phyloP scores from a whole-genome alignment of 1,140 invertebrate genomes.

The Campoletis sonorensis region DNA sequence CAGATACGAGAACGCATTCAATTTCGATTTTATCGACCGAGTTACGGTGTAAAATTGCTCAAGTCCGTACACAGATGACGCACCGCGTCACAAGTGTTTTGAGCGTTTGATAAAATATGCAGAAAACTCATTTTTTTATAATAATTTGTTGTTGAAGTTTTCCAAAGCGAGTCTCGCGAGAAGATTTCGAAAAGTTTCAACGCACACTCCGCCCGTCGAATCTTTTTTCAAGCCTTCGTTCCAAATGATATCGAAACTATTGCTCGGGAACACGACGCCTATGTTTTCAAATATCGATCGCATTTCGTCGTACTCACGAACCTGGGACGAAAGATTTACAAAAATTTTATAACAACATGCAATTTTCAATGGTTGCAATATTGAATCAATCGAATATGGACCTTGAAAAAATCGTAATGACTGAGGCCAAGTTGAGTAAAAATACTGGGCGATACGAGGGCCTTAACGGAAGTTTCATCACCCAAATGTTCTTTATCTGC shows the following conservation, averaged over 20 bases:
- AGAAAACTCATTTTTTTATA: conserved; percentile 4
- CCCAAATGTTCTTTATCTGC: conserved; percentile 19
- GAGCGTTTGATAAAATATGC: too few species aligned
- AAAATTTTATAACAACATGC: neutral
- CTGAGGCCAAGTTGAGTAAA: conserved; percentile 47
- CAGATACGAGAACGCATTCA: neutral
- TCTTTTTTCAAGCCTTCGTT: conserved; percentile 50
- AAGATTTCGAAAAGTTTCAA: conserved; percentile 53
- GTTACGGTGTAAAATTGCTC: neutral
- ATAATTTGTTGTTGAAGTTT: neutral
- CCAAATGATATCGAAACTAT: conserved; percentile 53
- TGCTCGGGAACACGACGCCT: conserved; percentile 42
- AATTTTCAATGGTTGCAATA: neutral
- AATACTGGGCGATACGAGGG: conserved; percentile 43
- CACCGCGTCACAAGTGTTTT: too few species aligned
- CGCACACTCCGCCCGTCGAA: conserved; percentile 41
- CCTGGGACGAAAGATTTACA: neutral
- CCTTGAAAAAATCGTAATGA: conserved; percentile 41
- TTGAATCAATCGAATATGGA: neutral
- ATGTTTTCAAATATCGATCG: conserved; percentile 36
- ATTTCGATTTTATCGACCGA: neutral
- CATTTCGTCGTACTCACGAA: conserved; percentile 32
- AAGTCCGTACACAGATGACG: too few species aligned
- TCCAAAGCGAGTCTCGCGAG: conserved; percentile 47
- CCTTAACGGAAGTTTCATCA: conserved; percentile 31